phyloP scores from a whole-genome alignment of 2,797 vertebrate species.

The Macropodus opercularis region DNA sequence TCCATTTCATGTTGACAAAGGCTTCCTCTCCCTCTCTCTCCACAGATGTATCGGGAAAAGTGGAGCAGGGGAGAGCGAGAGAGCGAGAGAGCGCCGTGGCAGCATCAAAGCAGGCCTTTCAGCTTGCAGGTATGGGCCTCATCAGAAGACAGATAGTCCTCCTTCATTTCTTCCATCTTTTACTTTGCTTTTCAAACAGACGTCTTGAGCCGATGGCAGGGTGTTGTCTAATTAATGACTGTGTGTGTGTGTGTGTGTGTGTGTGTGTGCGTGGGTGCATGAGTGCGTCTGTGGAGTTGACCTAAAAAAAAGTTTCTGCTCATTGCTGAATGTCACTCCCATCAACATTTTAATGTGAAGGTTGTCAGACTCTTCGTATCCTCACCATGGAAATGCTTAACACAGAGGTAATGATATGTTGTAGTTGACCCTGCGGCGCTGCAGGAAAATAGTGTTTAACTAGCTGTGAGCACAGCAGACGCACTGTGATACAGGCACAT shows the following conservation, averaged over 20 bases:
- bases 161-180: conserved; percentile 53
- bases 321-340: conserved; percentile 55
- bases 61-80: conserved; percentile 40
- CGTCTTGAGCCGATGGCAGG: conserved; percentile 66
- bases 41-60: conserved; percentile 41
- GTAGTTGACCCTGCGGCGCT: conserved; percentile 44
- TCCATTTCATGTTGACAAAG: conserved; percentile 72
- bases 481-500: conserved; percentile 16
- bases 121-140: conserved; percentile 68
- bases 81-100: conserved; percentile 47
- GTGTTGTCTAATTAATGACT: conserved; percentile 75
- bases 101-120: conserved; percentile 76
- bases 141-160: conserved; percentile 57
- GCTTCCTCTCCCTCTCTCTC: conserved; percentile 35
- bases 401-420: conserved; percentile 50
- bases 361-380: conserved; percentile 49
- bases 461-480: conserved; percentile 20
- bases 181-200: conserved; percentile 70
- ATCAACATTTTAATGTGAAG: conserved; percentile 53
- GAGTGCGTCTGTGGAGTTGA: conserved; percentile 54
- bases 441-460: conserved; percentile 28
- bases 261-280: conserved; percentile 28
- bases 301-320: conserved; percentile 67
- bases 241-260: conserved; percentile 24
- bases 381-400: conserved; percentile 10